Evolutionary conservation across 2,113 vertebrate species (phyloP).

Genomic region (Dicrurus megarhynchus): DNA sequence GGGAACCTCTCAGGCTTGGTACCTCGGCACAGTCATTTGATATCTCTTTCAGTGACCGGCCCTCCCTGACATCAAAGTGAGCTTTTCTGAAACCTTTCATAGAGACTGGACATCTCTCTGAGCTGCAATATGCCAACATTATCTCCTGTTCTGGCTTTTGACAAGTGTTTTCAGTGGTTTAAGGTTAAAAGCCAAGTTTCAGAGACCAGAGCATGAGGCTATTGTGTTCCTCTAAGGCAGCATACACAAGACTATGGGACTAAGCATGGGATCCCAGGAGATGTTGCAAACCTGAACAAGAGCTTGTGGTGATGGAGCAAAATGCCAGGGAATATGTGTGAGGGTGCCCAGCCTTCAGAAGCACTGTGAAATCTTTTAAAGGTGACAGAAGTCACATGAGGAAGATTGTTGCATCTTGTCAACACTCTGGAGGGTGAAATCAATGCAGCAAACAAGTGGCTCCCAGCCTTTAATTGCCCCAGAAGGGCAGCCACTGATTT

Average conservation of each 20-base stretch:
- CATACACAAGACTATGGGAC: not conserved
- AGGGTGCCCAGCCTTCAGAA: not conserved
- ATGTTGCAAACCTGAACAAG: not conserved
- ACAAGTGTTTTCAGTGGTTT: not conserved
- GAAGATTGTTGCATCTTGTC: not conserved
- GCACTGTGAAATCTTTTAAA: not conserved
- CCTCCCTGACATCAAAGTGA: not conserved
- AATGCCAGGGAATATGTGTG: not conserved
- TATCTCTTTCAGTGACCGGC: not conserved
- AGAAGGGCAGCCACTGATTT: not conserved
- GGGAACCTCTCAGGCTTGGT: not conserved
- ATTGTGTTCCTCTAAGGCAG: not conserved
- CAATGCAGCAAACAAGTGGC: not conserved
- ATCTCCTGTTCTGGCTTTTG: not conserved
- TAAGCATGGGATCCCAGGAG: not conserved
- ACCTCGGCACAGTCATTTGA: not conserved
- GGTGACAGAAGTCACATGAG: not conserved
- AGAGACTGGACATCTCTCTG: not conserved
- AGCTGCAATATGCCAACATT: not conserved
- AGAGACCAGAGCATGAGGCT: not conserved
- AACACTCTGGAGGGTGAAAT: not conserved
- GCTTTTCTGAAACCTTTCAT: not conserved
- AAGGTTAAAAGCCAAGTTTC: not conserved
- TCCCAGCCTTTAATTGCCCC: not conserved
- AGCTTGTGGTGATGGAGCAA: not conserved